A percentile compares a stretch with the other conserved stretches of the same genome.
Conservation (phyloP, 1,140 invertebrate species). For the Teleogryllus occipitalis region DNA sequence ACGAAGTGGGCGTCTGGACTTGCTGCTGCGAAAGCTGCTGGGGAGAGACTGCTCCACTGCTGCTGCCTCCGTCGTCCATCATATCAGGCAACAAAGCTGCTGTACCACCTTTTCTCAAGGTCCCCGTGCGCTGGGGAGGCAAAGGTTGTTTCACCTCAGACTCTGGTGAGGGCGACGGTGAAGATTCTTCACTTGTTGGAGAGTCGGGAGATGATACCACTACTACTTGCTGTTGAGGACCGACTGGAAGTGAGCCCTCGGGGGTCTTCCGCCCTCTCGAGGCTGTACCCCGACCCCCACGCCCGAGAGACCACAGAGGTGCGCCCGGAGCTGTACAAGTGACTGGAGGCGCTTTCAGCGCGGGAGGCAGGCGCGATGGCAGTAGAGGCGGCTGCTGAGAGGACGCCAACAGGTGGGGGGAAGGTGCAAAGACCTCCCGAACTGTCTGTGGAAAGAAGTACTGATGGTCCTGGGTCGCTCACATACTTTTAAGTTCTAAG, state of each 20-base stretch:
- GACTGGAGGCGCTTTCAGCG: constrained; percentile 21
- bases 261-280: constrained; percentile 25
- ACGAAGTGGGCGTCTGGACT: constrained; percentile 30
- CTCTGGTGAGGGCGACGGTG: constrained; percentile 18
- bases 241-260: not conserved
- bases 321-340: constrained; percentile 26
- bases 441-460: constrained; percentile 32
- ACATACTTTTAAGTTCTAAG: not conserved
- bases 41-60: constrained; percentile 18
- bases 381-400: constrained; percentile 21
- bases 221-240: constrained; percentile 17
- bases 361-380: constrained; percentile 23
- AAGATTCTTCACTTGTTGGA: constrained; percentile 20
- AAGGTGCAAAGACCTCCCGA: constrained; percentile 29
- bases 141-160: constrained; percentile 17
- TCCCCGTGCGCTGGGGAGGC: constrained; percentile 14
- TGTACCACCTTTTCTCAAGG: constrained; percentile 13
- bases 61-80: constrained; percentile 13
- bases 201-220: constrained; percentile 23
- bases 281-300: constrained; percentile 21
- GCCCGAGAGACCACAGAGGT: constrained; percentile 17
- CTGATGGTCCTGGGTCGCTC: constrained; percentile 23
- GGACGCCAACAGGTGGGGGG: constrained; percentile 18
- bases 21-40: constrained; percentile 17
- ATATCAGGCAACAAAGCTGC: not conserved